Evolutionary conservation across 2,113 vertebrate species (phyloP).

Genomic region (Platysteira castanea): DNA sequence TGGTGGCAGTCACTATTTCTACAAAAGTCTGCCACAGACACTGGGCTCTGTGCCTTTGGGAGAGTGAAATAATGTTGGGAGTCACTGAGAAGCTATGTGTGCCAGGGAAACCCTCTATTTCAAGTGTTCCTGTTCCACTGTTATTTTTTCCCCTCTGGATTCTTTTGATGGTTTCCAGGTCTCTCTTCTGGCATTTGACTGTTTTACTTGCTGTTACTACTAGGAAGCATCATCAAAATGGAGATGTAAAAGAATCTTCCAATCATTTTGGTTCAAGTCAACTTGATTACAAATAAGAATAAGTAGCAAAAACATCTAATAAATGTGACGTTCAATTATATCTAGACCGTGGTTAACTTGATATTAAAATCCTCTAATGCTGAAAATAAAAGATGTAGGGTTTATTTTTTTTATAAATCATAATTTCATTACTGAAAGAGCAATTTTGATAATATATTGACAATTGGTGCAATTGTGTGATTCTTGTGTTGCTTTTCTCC

Average conservation of each 20-base stretch:
- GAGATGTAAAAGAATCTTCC: not conserved
- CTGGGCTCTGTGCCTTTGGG: constrained; percentile 39
- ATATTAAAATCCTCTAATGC: not conserved
- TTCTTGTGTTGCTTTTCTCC: not conserved
- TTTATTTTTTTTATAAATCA: not conserved
- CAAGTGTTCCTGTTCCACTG: not conserved
- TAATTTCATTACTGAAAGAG: not conserved
- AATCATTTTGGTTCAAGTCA: not conserved
- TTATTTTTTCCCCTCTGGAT: constrained; percentile 21
- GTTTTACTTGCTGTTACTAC: not conserved
- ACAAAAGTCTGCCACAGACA: not conserved
- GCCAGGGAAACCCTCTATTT: constrained; percentile 50
- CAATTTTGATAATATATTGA: not conserved
- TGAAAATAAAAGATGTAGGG: not conserved
- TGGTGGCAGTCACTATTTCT: not conserved
- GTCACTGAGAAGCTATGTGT: constrained; percentile 7
- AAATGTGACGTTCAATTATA: not conserved
- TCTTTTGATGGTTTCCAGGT: constrained; percentile 46
- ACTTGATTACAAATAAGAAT: not conserved
- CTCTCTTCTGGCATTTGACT: not conserved
- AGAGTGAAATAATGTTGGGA: not conserved
- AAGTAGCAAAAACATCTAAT: not conserved
- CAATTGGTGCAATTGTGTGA: not conserved
- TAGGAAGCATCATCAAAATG: not conserved
- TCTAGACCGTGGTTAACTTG: not conserved